phyloP scores from a whole-genome alignment of 2,113 vertebrate species.

The Grammomys dolichurus region DNA sequence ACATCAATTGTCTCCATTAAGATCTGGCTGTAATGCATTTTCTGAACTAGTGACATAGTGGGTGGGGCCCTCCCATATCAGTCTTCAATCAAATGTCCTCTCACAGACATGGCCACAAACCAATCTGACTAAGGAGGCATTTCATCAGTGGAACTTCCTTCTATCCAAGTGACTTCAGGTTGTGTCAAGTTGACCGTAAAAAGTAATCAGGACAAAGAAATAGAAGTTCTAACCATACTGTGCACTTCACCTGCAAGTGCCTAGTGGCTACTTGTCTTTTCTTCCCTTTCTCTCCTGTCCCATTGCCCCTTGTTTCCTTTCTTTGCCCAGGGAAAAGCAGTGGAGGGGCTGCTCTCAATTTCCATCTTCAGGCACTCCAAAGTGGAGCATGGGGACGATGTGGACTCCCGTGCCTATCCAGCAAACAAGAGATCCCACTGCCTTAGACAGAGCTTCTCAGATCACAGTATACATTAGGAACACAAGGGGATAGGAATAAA shows the following conservation, averaged over 20 bases:
- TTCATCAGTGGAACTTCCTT: not conserved
- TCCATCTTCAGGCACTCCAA: not conserved
- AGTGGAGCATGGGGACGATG: not conserved
- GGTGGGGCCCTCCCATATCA: not conserved
- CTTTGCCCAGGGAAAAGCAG: not conserved
- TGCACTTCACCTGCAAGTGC: no score
- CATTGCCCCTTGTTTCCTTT: not conserved
- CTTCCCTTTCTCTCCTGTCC: not conserved
- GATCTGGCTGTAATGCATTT: not conserved
- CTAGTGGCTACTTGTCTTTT: not conserved
- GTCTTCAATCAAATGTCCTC: no score
- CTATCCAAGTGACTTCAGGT: not conserved
- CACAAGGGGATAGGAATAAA: not conserved
- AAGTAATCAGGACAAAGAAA: not conserved
- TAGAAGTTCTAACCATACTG: not conserved
- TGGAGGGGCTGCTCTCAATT: not conserved
- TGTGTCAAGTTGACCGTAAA: not conserved
- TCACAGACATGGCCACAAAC: not conserved
- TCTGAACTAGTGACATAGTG: not conserved
- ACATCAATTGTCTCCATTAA: not conserved
- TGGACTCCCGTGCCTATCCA: not conserved
- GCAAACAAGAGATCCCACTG: not conserved
- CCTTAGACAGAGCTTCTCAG: not conserved
- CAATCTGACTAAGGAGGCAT: not conserved
- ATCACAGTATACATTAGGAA: fast-evolving